A percentile compares a stretch with the other conserved stretches of the same genome.
Conservation (phyloP, 2,888 invertebrate species). For the Eilema sororculum region DNA sequence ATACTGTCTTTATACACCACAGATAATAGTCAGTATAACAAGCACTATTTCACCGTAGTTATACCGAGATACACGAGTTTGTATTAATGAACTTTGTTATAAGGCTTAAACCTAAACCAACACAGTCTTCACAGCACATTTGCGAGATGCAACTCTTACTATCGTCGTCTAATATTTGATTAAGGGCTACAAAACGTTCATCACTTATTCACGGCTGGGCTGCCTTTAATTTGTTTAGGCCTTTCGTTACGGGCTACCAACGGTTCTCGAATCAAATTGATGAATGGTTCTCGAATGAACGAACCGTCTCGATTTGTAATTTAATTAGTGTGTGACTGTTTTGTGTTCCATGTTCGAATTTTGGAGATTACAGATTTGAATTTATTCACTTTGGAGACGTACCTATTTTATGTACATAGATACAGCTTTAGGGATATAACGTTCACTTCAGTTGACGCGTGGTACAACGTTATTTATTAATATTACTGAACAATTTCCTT, state of each 20-base stretch:
- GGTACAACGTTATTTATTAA: background rate
- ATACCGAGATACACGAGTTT: background rate
- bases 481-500: background rate
- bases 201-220: constrained; percentile 55
- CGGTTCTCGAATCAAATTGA: constrained; percentile 46
- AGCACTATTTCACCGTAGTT: background rate
- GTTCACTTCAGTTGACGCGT: background rate
- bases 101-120: constrained; percentile 22
- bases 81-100: constrained; percentile 8
- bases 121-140: constrained; percentile 18
- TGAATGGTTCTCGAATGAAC: constrained; percentile 35
- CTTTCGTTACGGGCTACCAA: constrained; percentile 47
- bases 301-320: constrained; percentile 34
- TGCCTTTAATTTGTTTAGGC: constrained; percentile 56
- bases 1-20: background rate
- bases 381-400: background rate
- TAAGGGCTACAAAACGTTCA: constrained; percentile 51
- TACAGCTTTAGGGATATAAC: background rate
- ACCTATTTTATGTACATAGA: background rate
- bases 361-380: constrained; percentile 5
- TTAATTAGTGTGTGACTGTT: constrained; percentile 32
- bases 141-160: constrained; percentile 44
- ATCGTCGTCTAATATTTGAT: constrained; percentile 52
- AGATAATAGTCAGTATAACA: background rate
- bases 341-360: constrained; percentile 26